Evolutionary conservation across 2,888 invertebrate genomes (phyloP), one percentile per base, ranked within the genome.

Genomic region (Tetragnatha montana): DNA sequence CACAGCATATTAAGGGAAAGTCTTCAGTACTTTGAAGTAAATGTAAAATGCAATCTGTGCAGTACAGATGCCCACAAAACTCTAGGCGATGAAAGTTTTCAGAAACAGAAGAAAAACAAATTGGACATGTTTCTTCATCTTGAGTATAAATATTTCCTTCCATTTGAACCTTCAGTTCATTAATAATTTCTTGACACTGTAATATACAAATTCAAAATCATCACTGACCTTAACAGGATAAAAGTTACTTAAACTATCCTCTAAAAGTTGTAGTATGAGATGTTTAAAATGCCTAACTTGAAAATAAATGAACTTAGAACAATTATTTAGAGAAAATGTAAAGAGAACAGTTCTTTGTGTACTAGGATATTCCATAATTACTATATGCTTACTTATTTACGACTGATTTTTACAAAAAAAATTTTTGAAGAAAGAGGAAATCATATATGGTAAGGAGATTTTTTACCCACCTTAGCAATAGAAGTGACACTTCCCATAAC

Each of bases 51-150:
- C 91, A 91, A 51, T 85, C 82, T 81, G 49, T 83, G 69, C 91
- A 91, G 51, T 88, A 88, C 21, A 75, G 82, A 91, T 88, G 88
- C 14, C 88, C 91, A 91, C 91, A 91, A 60, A 68, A 88, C 60
- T 85, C 84, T 17, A 91, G 78, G 49, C 91, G 68, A 74, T 91
- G 80, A 50, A 35, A 78, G 2, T 73, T 12, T 21, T 88, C 70
- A 17, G 71, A 49, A 60, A 86, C 60, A 74, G 81, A 69, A 50
- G 73, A 82, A 75, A 17, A 80, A n/a, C 91, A 91, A 19, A 91
- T 74, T n/a, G 88, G 86, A 60, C 91, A 91, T 6, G 21, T 10
- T 78, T 91, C 91, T 47, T 50, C 49, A 51, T 74, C 76, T 76
- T 86, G 73, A 14, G 51, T 71, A 47, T 68, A 47, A 21, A 47